These are phyloP conservation scores for Dromiciops gliroides DNA, from an alignment of 2,113 vertebrate species.

Conservation along the genomic window DNA sequence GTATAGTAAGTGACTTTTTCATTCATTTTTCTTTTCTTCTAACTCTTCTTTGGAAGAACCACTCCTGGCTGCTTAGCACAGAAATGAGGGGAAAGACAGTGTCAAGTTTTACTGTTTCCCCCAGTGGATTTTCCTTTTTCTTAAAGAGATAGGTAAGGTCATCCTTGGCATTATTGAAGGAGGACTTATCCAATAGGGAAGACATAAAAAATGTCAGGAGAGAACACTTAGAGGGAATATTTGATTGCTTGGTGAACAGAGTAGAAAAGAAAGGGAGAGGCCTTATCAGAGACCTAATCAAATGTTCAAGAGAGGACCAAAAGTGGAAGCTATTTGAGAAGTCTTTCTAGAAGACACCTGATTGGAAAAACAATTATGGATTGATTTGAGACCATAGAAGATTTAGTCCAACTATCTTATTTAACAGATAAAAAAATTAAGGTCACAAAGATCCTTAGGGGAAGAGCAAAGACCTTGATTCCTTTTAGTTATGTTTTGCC, in stretches of 20 bases:
- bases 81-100: background rate
- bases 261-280: slow-evolving; percentile 3
- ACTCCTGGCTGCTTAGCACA: background rate
- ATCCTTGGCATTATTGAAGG: background rate
- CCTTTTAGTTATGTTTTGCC: background rate
- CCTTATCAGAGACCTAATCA: background rate
- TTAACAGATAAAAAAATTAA: background rate
- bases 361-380: background rate
- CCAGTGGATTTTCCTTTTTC: background rate
- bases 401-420: background rate
- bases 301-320: background rate
- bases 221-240: background rate
- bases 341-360: background rate
- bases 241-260: background rate
- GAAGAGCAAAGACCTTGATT: background rate
- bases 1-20: too few relatives aligned
- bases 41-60: background rate
- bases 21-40: background rate
- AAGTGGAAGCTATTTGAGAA: background rate
- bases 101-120: background rate
- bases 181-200: slow-evolving; percentile 14
- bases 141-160: slow-evolving; percentile 1
- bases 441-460: background rate
- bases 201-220: background rate
- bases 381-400: background rate